Evolutionary conservation across 2,113 vertebrate species (phyloP).

Genomic region (Indri indri): DNA sequence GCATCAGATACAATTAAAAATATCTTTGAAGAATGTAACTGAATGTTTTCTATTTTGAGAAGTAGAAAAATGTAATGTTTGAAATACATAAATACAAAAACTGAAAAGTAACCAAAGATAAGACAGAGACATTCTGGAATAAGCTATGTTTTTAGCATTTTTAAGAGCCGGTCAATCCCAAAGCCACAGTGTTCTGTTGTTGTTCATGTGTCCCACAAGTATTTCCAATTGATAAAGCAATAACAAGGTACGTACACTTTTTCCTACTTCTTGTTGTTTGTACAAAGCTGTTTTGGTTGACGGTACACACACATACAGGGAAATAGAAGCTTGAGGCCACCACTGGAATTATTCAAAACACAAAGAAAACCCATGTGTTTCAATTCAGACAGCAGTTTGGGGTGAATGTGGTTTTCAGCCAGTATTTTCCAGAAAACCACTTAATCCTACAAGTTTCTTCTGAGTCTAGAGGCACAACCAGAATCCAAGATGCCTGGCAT

Average conservation of each 20-base stretch:
- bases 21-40: not conserved
- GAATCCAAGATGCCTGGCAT: not conserved
- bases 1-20: not conserved
- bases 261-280: conserved; percentile 1
- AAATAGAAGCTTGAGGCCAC: conserved; percentile 33
- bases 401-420: conserved; percentile 59
- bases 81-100: not conserved
- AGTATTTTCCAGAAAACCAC: conserved; percentile 63
- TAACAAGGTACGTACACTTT: not conserved
- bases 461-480: not conserved
- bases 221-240: not conserved
- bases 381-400: conserved; percentile 40
- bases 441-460: conserved; percentile 51
- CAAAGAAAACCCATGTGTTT: conserved; percentile 56
- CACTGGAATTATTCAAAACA: conserved; percentile 53
- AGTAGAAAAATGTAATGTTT: not conserved
- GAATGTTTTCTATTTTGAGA: conserved; percentile 44
- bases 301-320: conserved; percentile 39
- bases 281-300: conserved; percentile 43
- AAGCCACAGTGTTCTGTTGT: not conserved
- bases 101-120: not conserved
- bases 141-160: not conserved
- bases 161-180: not conserved
- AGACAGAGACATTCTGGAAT: not conserved
- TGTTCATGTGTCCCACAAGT: not conserved